Base-by-base conservation (phyloP, 1,140 invertebrate genomes). In the Drosophila insularis region DNA sequence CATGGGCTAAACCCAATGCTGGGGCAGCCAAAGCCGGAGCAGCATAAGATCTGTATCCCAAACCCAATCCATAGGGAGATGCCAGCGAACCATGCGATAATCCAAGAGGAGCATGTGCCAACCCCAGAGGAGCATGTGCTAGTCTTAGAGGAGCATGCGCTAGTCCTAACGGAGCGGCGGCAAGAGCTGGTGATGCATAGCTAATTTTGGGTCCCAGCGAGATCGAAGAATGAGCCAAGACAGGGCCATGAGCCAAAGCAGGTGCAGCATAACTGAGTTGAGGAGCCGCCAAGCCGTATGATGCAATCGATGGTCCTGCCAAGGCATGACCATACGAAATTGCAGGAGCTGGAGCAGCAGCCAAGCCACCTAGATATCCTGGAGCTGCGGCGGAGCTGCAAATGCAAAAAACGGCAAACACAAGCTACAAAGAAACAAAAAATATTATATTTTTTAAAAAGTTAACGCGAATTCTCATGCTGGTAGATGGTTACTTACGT, bases 371-470 rank as follows among this genome's bases (percentile, higher is more conserved):
- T 61, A 91, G 61, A 8, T 87, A 89, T 62, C 91, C 87, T 62
- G 91, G 82, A 73, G 79, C 81, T 31, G 91, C 91, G 58, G 71
- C 68, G 71, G 63, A 90, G 58, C 86, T 85, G 67, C 86, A 90
- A 63, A 91, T 53, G 58, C 87, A 76, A 58, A 70, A 74, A 17
- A 75, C 63, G 54, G 80, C 87, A 6, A 89, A 74, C 37, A 90
- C 60, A 27, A 90, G 70, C 90, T 91, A 35, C 1, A 35, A 27
- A 35, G 5, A 40, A 1, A 54, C 35, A 21, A 53, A 10, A 39
- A 7, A n/a, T 5, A 58, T 3, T 1, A n/a, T 4, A 19, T 23
- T 37, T 14, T 35, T 11, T 13, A 10, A 37, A 11, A 35, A 35
- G 10, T 35, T 7, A 35, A 35, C 1, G 2, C 8, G 2, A 35